Evolutionary conservation across 2,888 invertebrate species (phyloP).

Genomic region (Drosophila histrio): DNA sequence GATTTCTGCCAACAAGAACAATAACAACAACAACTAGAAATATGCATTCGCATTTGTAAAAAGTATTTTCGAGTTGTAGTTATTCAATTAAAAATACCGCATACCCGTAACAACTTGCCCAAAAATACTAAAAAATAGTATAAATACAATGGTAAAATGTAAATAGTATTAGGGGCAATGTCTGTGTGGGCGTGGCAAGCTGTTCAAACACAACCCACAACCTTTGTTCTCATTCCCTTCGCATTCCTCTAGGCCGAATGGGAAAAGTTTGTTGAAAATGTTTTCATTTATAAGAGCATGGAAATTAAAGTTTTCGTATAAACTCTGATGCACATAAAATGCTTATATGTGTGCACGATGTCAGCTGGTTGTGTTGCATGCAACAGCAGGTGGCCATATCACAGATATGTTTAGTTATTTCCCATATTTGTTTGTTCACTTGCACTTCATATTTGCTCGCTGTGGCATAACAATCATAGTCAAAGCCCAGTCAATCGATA

Average conservation of each 20-base stretch:
- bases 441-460: conserved; percentile 53
- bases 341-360: conserved; percentile 19
- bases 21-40: conserved; percentile 14
- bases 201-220: conserved; percentile 46
- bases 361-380: conserved; percentile 32
- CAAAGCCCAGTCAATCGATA: conserved; percentile 31
- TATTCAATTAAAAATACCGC: conserved; percentile 71
- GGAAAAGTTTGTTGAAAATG: conserved; percentile 60
- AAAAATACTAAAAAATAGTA: neutral
- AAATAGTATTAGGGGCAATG: conserved; percentile 58
- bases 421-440: conserved; percentile 34
- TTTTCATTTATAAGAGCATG: conserved; percentile 35
- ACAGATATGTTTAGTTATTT: conserved; percentile 35
- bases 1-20: conserved; percentile 22
- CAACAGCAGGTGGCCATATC: conserved; percentile 20
- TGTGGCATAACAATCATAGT: conserved; percentile 44
- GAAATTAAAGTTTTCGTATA: conserved; percentile 50
- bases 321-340: conserved; percentile 21
- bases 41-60: conserved; percentile 1
- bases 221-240: conserved; percentile 20
- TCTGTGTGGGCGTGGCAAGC: conserved; percentile 32
- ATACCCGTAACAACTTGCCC: conserved; percentile 39
- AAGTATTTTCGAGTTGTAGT: conserved; percentile 56
- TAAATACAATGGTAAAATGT: conserved; percentile 50
- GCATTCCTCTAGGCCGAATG: conserved; percentile 48